Percentiles rank a stretch among this genome's conserved stretches.
These are phyloP conservation scores for Hyaena hyaena DNA, from an alignment of 2,113 vertebrate genomes.

Conservation along the genomic window DNA sequence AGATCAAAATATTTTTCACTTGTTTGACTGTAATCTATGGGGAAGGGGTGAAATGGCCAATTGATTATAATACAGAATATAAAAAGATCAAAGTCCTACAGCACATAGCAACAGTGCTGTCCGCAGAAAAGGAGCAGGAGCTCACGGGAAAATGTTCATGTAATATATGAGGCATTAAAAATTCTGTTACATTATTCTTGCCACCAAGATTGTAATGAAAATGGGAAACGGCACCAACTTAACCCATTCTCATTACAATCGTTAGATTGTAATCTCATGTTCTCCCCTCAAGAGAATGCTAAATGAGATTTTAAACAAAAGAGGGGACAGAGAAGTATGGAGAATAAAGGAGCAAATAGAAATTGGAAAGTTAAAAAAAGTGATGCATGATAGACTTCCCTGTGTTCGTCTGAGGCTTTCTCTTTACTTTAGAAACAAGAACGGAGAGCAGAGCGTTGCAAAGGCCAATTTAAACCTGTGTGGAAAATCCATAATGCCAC, in stretches of 20 bases:
- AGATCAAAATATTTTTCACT: slow-evolving; percentile 86
- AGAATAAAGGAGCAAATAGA: slow-evolving; percentile 88
- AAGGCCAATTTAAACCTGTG: slow-evolving; percentile 18
- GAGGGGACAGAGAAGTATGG: slow-evolving; percentile 85
- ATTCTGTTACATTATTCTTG: slow-evolving; percentile 90
- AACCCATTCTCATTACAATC: slow-evolving; percentile 90
- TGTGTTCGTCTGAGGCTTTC: slow-evolving; percentile 74
- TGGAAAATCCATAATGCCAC: background rate
- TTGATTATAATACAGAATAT: slow-evolving; percentile 84
- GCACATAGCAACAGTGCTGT: slow-evolving; percentile 74
- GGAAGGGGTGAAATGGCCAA: slow-evolving; percentile 85
- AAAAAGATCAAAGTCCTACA: slow-evolving; percentile 87
- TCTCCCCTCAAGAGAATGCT: slow-evolving; percentile 88
- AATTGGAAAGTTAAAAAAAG: slow-evolving; percentile 86
- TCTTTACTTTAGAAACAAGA: slow-evolving; percentile 77
- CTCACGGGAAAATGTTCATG: slow-evolving; percentile 80
- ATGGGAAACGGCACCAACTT: slow-evolving; percentile 89
- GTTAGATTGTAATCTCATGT: slow-evolving; percentile 90
- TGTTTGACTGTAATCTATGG: slow-evolving; percentile 78
- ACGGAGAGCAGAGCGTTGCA: slow-evolving; percentile 5
- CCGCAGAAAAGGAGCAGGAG: slow-evolving; percentile 79
- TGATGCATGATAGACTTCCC: slow-evolving; percentile 84
- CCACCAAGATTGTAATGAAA: slow-evolving; percentile 90
- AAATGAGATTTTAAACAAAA: slow-evolving; percentile 90
- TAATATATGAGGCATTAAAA: slow-evolving; percentile 89